Evolutionary conservation across 2,888 invertebrate genomes (phyloP).

Genomic region (Lordiphosa andalusiaca): DNA sequence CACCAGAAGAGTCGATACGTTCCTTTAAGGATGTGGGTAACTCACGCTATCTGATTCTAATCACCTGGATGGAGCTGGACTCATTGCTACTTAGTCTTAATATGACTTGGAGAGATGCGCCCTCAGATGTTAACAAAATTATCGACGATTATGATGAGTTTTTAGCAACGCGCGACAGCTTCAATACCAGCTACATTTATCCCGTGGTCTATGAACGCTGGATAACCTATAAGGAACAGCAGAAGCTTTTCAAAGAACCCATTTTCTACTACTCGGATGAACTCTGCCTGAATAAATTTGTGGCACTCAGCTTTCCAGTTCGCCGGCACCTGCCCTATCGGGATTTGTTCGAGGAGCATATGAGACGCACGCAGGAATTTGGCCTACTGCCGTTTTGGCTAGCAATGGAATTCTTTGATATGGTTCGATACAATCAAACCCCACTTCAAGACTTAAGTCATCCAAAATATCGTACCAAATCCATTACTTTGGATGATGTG

Average conservation of each 20-base stretch:
- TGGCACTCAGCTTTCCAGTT: conserved; percentile 33
- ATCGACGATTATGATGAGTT: conserved; percentile 16
- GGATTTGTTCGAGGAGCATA: conserved; percentile 45
- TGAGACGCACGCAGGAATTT: conserved; percentile 27
- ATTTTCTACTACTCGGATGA: conserved; percentile 44
- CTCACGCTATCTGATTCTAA: conserved; percentile 6
- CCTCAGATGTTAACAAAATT: background rate
- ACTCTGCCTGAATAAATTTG: conserved; percentile 31
- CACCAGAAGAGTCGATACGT: conserved; percentile 16
- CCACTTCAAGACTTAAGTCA: conserved; percentile 29
- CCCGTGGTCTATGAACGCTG: conserved; percentile 37
- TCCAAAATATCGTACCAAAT: background rate
- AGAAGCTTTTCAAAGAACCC: conserved; percentile 34
- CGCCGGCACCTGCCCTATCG: conserved; percentile 46
- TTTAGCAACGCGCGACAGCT: conserved; percentile 15
- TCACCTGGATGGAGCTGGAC: background rate
- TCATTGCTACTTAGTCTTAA: background rate
- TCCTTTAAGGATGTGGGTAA: conserved; percentile 22
- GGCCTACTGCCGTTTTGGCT: conserved; percentile 38
- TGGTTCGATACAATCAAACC: conserved; percentile 26
- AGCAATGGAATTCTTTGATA: conserved; percentile 28
- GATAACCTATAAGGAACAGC: conserved; percentile 45
- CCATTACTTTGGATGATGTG: conserved; percentile 20
- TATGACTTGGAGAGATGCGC: no score
- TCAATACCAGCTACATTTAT: conserved; percentile 42